Percentiles rank a stretch among this genome's conserved stretches.
Conservation (phyloP, 1,140 invertebrate species). For the Zaprionus nigranus region DNA sequence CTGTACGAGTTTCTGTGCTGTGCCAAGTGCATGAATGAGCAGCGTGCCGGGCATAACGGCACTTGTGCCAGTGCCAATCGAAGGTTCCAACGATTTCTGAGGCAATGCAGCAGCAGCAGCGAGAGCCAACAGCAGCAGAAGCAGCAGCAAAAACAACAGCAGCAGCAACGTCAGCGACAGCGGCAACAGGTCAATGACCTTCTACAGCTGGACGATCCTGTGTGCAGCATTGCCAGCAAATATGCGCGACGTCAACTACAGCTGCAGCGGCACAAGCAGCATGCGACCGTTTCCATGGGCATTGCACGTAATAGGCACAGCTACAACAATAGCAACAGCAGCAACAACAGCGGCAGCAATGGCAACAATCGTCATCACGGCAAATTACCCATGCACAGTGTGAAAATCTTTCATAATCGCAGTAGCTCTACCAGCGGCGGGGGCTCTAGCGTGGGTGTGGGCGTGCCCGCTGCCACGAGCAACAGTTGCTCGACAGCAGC, state of each 20-base stretch:
- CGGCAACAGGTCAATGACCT: slow-evolving; percentile 60
- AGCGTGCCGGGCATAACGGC: slow-evolving; percentile 49
- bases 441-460: slow-evolving; percentile 36
- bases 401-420: slow-evolving; percentile 84
- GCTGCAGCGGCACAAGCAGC: slow-evolving; percentile 51
- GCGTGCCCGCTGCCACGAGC: neutral
- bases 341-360: neutral
- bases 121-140: slow-evolving; percentile 15
- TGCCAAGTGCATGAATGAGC: slow-evolving; percentile 83
- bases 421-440: slow-evolving; percentile 68
- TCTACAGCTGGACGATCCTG: slow-evolving; percentile 66
- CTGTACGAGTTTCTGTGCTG: slow-evolving; percentile 84
- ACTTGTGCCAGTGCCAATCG: slow-evolving; percentile 50
- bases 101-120: slow-evolving; percentile 35
- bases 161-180: slow-evolving; percentile 3
- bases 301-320: slow-evolving; percentile 77
- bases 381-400: slow-evolving; percentile 84
- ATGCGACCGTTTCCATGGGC: slow-evolving; percentile 61
- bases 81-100: slow-evolving; percentile 58
- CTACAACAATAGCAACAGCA: slow-evolving; percentile 17
- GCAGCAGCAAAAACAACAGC: slow-evolving; percentile 22
- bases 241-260: slow-evolving; percentile 73
- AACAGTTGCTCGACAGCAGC: neutral
- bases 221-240: slow-evolving; percentile 78
- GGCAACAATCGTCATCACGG: slow-evolving; percentile 66